Evolutionary conservation across 1,140 invertebrate species (phyloP).

Genomic region (Penaeus chinensis): DNA sequence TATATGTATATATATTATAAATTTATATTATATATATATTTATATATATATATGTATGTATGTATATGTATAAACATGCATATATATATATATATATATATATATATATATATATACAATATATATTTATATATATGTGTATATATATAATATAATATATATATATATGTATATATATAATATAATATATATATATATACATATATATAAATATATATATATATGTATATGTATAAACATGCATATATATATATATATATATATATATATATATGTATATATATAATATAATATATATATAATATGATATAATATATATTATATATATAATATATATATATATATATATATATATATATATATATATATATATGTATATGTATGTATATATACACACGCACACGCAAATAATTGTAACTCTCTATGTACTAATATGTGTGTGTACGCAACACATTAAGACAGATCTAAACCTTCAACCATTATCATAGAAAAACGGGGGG

Average conservation of each 20-base stretch:
- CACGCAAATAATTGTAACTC: background rate
- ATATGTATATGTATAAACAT: background rate
- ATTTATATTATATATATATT: background rate
- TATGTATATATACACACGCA: background rate
- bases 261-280: constrained; percentile 16
- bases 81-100: background rate
- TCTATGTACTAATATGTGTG: background rate
- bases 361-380: constrained; percentile 10
- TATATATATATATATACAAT: background rate
- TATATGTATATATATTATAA: background rate
- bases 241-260: too few relatives aligned
- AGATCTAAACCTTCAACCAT: background rate
- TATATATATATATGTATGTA: constrained; percentile 2
- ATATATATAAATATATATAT: constrained; percentile 15
- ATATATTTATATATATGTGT: constrained; percentile 11
- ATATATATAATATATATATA: background rate
- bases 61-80: background rate
- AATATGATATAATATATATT: too few relatives aligned
- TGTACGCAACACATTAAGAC: background rate
- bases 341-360: constrained; percentile 9
- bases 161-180: constrained; percentile 13
- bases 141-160: constrained; percentile 18
- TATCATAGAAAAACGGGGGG: constrained; percentile 1
- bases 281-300: background rate
- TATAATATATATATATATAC: constrained; percentile 3